phyloP scores from a whole-genome alignment of 2,113 vertebrate species.

The Piaya cayana region DNA sequence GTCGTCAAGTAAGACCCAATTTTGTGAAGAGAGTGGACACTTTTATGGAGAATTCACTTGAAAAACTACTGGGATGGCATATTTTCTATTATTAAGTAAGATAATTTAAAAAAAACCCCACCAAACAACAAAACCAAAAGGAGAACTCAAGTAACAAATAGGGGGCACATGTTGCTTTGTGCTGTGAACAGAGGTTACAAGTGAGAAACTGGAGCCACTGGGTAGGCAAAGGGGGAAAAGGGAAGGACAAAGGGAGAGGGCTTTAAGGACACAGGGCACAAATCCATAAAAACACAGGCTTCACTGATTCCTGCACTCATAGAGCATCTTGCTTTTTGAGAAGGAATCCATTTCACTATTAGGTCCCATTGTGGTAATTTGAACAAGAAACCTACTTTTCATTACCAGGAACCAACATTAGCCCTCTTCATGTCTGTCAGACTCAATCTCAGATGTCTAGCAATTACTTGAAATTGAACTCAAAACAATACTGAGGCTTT shows the following conservation, averaged over 20 bases:
- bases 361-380: conserved; percentile 14
- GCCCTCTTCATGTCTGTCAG: conserved; percentile 31
- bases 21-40: not conserved
- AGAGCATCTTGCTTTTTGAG: not conserved
- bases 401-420: conserved; percentile 1
- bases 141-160: not conserved
- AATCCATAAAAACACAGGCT: not conserved
- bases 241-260: not conserved
- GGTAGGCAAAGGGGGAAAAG: not conserved
- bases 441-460: conserved; percentile 26
- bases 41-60: not conserved
- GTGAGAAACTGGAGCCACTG: not conserved
- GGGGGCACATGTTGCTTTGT: not conserved
- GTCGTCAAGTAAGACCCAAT: not conserved
- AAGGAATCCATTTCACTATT: conserved; percentile 2
- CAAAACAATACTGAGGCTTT: conserved; percentile 43
- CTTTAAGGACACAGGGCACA: not conserved
- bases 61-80: not conserved
- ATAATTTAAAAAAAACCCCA: not conserved
- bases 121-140: not conserved
- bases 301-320: not conserved
- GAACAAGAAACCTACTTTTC: conserved; percentile 37
- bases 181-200: not conserved
- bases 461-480: conserved; percentile 54
- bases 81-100: not conserved